These are phyloP conservation scores for Agonopterix arenella DNA, from an alignment of 2,888 invertebrate genomes.

Conservation along the genomic window DNA sequence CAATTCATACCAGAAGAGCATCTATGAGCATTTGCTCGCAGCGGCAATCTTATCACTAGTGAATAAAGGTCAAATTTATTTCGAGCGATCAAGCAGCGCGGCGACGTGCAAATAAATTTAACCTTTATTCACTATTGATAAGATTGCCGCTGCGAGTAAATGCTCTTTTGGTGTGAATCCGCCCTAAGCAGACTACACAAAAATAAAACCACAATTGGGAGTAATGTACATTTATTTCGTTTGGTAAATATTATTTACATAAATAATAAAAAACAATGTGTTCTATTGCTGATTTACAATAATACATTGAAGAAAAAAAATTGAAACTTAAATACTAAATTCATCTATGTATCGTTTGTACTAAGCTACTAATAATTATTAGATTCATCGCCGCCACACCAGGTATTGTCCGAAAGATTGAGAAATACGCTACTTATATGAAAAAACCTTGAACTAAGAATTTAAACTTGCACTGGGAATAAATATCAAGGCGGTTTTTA, in stretches of 20 bases:
- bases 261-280: conserved; percentile 48
- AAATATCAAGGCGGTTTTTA: not conserved
- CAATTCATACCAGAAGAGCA: too few species aligned
- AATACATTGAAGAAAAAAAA: conserved; percentile 28
- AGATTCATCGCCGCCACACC: conserved; percentile 48
- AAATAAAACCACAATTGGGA: conserved; percentile 4
- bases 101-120: too few species aligned
- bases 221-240: conserved; percentile 29
- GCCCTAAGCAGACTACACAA: too few species aligned
- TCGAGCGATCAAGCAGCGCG: too few species aligned
- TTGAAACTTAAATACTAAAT: conserved; percentile 41
- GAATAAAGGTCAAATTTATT: too few species aligned
- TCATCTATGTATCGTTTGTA: conserved; percentile 41
- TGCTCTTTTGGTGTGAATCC: too few species aligned
- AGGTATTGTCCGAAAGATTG: conserved; percentile 43
- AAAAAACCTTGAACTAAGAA: conserved; percentile 17
- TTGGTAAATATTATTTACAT: conserved; percentile 59
- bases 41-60: too few species aligned
- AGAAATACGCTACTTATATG: conserved; percentile 28
- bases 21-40: too few species aligned
- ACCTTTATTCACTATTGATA: too few species aligned
- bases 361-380: conserved; percentile 41
- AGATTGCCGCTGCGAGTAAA: too few species aligned
- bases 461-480: conserved; percentile 20
- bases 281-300: conserved; percentile 33